Evolutionary conservation across 2,113 vertebrate genomes (phyloP).

Genomic region (Cochlearius cochlearius): DNA sequence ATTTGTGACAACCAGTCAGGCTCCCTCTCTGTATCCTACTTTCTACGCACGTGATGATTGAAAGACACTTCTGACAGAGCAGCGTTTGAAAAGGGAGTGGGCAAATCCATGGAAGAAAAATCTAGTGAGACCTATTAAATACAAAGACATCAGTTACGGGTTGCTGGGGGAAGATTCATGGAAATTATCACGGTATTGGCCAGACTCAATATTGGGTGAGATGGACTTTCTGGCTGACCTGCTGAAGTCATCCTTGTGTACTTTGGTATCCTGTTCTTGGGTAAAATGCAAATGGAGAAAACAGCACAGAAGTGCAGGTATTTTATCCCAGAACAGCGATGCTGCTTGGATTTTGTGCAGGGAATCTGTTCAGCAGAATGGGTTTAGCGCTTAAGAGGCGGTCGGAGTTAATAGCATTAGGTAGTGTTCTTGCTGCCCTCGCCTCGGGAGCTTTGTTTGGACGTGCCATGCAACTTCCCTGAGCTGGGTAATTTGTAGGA

Average conservation of each 20-base stretch:
- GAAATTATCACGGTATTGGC: background rate
- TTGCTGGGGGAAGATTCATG: background rate
- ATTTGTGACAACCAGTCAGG: background rate
- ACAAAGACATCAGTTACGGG: background rate
- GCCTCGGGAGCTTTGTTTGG: background rate
- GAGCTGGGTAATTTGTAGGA: background rate
- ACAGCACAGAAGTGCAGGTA: background rate
- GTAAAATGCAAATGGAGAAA: background rate
- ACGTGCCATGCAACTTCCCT: background rate
- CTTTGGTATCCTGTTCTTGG: background rate
- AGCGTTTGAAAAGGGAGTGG: background rate
- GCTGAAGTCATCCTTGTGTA: background rate
- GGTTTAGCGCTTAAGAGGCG: background rate
- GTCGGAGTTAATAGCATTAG: background rate
- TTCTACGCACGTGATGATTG: background rate
- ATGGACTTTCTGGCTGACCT: background rate
- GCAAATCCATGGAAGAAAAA: background rate
- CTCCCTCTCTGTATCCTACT: background rate
- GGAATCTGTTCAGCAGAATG: background rate
- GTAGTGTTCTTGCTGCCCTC: background rate
- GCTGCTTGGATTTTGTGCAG: background rate
- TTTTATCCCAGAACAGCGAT: background rate
- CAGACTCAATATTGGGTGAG: accelerated
- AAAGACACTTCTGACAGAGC: background rate
- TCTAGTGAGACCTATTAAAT: background rate